phyloP scores from a whole-genome alignment of 2,113 vertebrate genomes.

The Lontra canadensis region DNA sequence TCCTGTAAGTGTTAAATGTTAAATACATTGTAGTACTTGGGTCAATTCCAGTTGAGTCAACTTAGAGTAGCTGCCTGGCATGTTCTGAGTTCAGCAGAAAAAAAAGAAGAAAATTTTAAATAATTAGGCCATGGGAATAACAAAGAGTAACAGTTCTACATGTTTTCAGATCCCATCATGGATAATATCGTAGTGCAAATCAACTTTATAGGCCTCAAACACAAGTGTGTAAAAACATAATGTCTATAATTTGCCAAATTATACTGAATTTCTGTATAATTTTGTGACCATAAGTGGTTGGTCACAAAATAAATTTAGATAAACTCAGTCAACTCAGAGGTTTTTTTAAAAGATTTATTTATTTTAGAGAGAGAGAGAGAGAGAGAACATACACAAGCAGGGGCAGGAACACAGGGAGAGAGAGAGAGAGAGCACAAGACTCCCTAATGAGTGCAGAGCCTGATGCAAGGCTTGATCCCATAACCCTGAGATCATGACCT shows the following conservation, averaged over 20 bases:
- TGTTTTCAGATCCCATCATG: not conserved
- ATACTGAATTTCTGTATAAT: not conserved
- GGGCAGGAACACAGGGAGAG: not conserved
- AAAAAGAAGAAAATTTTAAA: not conserved
- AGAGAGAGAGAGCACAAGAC: not conserved
- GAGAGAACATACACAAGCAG: not conserved
- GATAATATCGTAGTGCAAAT: not conserved
- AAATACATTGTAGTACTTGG: not conserved
- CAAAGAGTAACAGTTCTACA: not conserved
- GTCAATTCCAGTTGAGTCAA: not conserved
- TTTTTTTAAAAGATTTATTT: not conserved
- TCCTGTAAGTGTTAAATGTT: not conserved
- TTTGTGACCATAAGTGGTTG: too few relatives aligned
- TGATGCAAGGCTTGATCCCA: not conserved
- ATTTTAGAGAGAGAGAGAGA: not conserved
- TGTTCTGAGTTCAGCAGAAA: not conserved
- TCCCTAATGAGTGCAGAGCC: not conserved
- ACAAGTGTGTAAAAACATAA: not conserved
- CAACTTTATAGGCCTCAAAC: not conserved
- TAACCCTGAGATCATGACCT: not conserved
- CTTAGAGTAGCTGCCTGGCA: not conserved
- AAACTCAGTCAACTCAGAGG: not conserved
- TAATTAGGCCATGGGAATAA: not conserved
- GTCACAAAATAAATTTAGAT: not conserved
- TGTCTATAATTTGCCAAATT: not conserved